These are phyloP conservation scores for Ichneumon xanthorius DNA, from an alignment of 2,888 invertebrate species.

Conservation along the genomic window DNA sequence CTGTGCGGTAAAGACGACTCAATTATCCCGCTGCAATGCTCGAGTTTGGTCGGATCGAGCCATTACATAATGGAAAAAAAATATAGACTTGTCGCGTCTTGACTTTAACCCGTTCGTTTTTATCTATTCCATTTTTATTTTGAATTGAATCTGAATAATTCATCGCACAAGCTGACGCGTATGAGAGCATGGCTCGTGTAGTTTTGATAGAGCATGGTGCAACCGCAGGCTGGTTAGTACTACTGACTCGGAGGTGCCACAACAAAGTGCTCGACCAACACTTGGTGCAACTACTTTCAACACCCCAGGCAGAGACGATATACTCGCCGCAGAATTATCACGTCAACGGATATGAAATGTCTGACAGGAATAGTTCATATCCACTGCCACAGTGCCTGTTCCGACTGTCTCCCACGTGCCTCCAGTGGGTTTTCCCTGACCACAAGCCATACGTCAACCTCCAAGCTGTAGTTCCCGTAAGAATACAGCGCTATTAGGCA, in stretches of 20 bases:
- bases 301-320: conserved; percentile 11
- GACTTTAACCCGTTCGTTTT: not conserved
- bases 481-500: conserved; percentile 37
- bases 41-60: not conserved
- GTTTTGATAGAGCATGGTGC: not conserved
- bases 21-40: conserved; percentile 38
- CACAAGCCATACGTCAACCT: conserved; percentile 12
- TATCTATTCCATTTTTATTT: not conserved
- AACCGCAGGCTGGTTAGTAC: conserved; percentile 4
- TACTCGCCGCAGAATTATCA: conserved; percentile 37
- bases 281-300: conserved; percentile 26
- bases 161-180: not conserved
- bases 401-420: not conserved
- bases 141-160: not conserved
- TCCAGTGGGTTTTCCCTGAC: conserved; percentile 28
- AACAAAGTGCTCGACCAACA: conserved; percentile 36
- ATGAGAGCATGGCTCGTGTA: not conserved
- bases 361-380: conserved; percentile 25
- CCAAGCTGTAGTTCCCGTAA: not conserved
- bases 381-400: not conserved
- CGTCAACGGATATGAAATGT: conserved; percentile 51
- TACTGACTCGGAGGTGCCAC: conserved; percentile 13
- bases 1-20: conserved; percentile 32
- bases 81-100: not conserved
- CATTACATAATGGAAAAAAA: not conserved